phyloP scores from a whole-genome alignment of 92 coral and sea anemone species.

The Umimayanthus kanabou region DNA sequence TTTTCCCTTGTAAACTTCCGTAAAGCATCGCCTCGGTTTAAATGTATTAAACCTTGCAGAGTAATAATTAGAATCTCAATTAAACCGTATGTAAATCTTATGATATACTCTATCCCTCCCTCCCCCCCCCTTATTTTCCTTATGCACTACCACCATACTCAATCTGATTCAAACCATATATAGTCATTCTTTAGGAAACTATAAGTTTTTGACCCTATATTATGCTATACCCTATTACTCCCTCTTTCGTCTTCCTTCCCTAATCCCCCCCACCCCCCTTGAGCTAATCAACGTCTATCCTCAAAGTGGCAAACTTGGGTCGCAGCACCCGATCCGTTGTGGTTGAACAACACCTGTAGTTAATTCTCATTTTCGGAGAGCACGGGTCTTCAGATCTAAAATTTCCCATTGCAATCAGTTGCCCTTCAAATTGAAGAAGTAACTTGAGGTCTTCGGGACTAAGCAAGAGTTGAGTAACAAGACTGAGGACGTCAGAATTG shows the following conservation, averaged over 20 bases:
- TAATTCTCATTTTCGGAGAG: constrained; percentile 75
- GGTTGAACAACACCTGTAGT: constrained; percentile 77
- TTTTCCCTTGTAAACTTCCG: too few species aligned
- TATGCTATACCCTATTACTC: too few species aligned
- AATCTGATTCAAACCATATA: too few species aligned
- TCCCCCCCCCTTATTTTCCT: too few species aligned
- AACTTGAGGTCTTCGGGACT: constrained; percentile 63
- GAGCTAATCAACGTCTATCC: constrained; percentile 66
- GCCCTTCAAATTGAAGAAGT: constrained; percentile 67
- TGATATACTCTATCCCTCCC: too few species aligned
- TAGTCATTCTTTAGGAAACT: too few species aligned
- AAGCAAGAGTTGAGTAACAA: constrained; percentile 70
- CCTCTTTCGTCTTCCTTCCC: background rate
- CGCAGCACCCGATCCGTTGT: constrained; percentile 62
- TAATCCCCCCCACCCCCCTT: background rate
- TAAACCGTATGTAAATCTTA: too few species aligned
- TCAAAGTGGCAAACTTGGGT: constrained; percentile 75
- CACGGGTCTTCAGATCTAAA: constrained; percentile 75
- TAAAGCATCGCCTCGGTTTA: too few species aligned
- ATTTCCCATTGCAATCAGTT: constrained; percentile 60
- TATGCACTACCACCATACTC: too few species aligned
- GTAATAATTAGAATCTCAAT: too few species aligned
- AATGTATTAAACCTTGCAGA: too few species aligned
- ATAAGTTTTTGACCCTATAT: too few species aligned
- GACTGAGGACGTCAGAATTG: constrained; percentile 52